A percentile compares a stretch with the other conserved stretches of the same genome.
Conservation (phyloP, 2,113 vertebrate species). For the Cacatua alba region DNA sequence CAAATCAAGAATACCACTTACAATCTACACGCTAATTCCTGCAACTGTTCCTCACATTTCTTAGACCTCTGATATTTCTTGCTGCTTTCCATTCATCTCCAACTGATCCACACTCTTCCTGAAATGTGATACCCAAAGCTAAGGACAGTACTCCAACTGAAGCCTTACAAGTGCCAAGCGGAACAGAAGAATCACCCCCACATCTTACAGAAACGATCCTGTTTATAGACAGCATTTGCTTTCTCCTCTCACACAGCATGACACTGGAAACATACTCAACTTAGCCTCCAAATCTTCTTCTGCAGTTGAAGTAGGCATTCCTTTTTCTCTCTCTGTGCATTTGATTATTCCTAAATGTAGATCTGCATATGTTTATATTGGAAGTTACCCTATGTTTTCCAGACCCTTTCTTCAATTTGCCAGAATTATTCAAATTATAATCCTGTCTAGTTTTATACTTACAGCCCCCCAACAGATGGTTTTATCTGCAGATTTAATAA, state of each 20-base stretch:
- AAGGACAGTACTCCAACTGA: not conserved
- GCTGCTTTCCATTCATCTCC: not conserved
- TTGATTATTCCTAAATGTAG: not conserved
- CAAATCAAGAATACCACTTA: not conserved
- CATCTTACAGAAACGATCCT: not conserved
- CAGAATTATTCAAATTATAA: not conserved
- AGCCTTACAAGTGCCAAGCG: not conserved
- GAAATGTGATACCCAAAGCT: not conserved
- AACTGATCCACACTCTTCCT: not conserved
- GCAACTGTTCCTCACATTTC: not conserved
- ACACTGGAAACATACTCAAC: not conserved
- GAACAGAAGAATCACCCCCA: not conserved
- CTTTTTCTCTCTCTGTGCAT: not conserved
- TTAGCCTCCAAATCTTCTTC: not conserved
- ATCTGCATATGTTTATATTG: not conserved
- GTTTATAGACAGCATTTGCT: not conserved
- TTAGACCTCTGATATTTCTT: not conserved
- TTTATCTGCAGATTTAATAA: not conserved
- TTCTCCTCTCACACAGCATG: constrained; percentile 6
- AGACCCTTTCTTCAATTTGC: not conserved
- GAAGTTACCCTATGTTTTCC: not conserved
- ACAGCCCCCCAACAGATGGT: not conserved
- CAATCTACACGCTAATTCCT: not conserved
- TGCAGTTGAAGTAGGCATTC: not conserved
- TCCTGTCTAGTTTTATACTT: not conserved